A percentile compares a stretch with the other conserved stretches of the same genome.
phyloP scores from a whole-genome alignment of 2,113 vertebrate genomes.

The Seriola dumerili region DNA sequence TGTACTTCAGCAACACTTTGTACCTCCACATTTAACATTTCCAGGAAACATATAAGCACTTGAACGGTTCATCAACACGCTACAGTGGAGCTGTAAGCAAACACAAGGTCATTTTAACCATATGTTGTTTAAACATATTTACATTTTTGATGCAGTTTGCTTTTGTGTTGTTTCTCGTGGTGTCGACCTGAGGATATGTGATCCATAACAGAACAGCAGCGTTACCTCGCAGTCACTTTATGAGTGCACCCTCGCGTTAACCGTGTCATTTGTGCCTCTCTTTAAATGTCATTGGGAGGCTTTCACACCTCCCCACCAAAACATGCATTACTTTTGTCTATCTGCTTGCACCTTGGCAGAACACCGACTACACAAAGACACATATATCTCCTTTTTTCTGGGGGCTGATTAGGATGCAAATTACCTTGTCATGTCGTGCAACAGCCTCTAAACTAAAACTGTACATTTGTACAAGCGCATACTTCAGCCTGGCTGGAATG shows the following conservation, averaged over 20 bases:
- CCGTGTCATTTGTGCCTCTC: constrained; percentile 37
- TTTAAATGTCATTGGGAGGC: constrained; percentile 55
- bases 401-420: constrained; percentile 64
- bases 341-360: constrained; percentile 48
- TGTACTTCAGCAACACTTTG: background rate
- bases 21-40: background rate
- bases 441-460: constrained; percentile 37
- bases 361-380: constrained; percentile 52
- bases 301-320: constrained; percentile 61
- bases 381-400: constrained; percentile 1
- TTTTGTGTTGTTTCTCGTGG: too few relatives aligned
- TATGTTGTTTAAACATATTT: background rate
- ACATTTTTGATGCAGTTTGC: background rate
- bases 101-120: background rate
- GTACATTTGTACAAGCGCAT: constrained; percentile 12
- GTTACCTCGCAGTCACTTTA: constrained; percentile 45
- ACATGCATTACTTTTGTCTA: constrained; percentile 60
- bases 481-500: constrained; percentile 16
- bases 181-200: background rate
- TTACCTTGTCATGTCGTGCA: constrained; percentile 51
- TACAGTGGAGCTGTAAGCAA: background rate
- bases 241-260: constrained; percentile 41
- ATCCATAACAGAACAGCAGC: constrained; percentile 18
- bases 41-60: background rate
- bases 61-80: background rate